phyloP scores from a whole-genome alignment of 2,113 vertebrate species.

The Jacana jacana region DNA sequence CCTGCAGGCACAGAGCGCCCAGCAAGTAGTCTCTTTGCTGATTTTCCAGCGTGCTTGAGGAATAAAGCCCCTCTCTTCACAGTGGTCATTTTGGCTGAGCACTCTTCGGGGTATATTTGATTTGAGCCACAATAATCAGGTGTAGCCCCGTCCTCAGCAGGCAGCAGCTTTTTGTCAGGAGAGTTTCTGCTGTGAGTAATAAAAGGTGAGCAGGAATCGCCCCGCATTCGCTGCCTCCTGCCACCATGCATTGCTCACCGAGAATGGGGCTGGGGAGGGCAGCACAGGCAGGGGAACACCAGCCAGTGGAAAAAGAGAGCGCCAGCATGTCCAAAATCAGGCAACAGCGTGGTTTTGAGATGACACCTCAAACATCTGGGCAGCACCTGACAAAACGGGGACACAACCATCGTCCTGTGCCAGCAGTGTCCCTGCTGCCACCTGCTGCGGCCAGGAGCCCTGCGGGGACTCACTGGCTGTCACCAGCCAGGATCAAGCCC shows the following conservation, averaged over 20 bases:
- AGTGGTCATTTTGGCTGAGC: fast-evolving
- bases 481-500: background rate
- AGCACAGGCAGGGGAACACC: fast-evolving
- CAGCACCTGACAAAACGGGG: fast-evolving
- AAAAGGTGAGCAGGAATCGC: background rate
- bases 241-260: fast-evolving
- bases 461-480: background rate
- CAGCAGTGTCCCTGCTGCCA: background rate
- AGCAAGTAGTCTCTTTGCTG: background rate
- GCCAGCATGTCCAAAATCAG: background rate
- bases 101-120: background rate
- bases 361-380: background rate
- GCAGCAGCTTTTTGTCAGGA: background rate
- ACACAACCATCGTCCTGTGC: background rate
- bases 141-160: background rate
- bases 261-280: background rate
- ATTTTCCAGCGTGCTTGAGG: background rate
- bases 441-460: background rate
- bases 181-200: background rate
- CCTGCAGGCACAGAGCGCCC: background rate
- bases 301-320: background rate
- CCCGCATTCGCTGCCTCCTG: background rate
- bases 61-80: background rate
- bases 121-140: background rate
- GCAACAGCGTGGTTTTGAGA: background rate